These are phyloP conservation scores for Balanococcus diminutus DNA, from an alignment of 2,888 invertebrate genomes.

Conservation along the genomic window DNA sequence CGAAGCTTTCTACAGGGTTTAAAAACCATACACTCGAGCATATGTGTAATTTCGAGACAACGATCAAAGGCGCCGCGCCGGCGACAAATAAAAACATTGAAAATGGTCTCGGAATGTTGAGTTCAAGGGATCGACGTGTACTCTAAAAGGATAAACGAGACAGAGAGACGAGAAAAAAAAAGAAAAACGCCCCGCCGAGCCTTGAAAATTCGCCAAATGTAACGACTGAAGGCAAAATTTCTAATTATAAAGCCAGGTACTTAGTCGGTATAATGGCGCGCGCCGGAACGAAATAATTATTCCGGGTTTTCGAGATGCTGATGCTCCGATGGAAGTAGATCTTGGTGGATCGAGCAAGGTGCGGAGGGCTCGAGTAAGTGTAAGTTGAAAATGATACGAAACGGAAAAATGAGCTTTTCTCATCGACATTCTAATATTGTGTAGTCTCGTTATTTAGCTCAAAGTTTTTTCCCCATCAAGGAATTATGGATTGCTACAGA, in stretches of 20 bases:
- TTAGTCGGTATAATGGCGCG: not conserved
- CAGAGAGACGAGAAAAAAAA: not conserved
- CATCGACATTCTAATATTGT: too few species aligned
- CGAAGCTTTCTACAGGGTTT: too few species aligned
- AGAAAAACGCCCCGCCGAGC: constrained; percentile 7
- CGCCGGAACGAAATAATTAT: not conserved
- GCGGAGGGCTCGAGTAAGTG: too few species aligned
- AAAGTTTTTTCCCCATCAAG: too few species aligned
- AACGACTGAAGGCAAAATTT: constrained; percentile 8
- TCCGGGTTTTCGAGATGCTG: not conserved
- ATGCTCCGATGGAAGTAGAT: too few species aligned
- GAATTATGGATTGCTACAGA: too few species aligned
- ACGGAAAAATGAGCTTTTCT: too few species aligned
- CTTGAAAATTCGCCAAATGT: constrained; percentile 1
- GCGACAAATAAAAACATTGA: not conserved
- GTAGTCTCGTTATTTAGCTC: too few species aligned
- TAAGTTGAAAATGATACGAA: too few species aligned
- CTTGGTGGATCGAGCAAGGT: too few species aligned
- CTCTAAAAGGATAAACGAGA: not conserved
- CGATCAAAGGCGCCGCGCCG: too few species aligned
- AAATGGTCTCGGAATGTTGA: not conserved
- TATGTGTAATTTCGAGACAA: not conserved
- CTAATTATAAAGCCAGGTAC: constrained; percentile 4
- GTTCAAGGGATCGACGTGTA: not conserved
- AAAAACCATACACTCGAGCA: too few species aligned